These are phyloP conservation scores for Apamea epomidion DNA, from an alignment of 2,888 invertebrate genomes.

Conservation along the genomic window DNA sequence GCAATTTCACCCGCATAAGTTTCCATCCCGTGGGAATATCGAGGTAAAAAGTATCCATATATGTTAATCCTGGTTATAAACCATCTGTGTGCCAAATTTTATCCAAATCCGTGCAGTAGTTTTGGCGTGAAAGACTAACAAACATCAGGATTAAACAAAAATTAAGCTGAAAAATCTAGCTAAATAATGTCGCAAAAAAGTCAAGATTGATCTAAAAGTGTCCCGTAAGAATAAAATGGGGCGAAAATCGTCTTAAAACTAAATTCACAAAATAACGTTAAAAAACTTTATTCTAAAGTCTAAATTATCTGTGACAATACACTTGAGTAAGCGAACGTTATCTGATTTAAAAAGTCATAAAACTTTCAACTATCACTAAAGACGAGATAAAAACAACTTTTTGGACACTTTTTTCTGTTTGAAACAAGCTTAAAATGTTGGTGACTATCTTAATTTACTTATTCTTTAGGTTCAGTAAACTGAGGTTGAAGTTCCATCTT, in stretches of 20 bases:
- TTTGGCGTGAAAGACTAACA: no score
- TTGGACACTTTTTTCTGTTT: slow-evolving; percentile 39
- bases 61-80: no score
- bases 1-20: no score
- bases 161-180: no score
- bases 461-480: background rate
- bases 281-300: slow-evolving; percentile 10
- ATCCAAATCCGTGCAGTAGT: no score
- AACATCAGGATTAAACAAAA: no score
- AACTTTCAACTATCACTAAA: slow-evolving; percentile 57
- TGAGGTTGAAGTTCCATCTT: background rate
- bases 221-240: background rate
- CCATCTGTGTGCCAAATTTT: no score
- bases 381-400: slow-evolving; percentile 52
- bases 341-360: slow-evolving; percentile 58
- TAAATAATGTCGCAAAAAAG: background rate
- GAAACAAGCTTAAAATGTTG: slow-evolving; percentile 13
- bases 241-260: background rate
- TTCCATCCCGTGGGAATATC: no score
- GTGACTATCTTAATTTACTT: background rate
- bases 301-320: slow-evolving; percentile 32
- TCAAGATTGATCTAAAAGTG: background rate
- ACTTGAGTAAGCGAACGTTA: slow-evolving; percentile 45
- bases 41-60: no score
- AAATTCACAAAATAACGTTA: background rate